A percentile compares a stretch with the other conserved stretches of the same genome.
These are phyloP conservation scores for Amphipyra berbera DNA, from an alignment of 2,888 invertebrate species.

Conservation along the genomic window DNA sequence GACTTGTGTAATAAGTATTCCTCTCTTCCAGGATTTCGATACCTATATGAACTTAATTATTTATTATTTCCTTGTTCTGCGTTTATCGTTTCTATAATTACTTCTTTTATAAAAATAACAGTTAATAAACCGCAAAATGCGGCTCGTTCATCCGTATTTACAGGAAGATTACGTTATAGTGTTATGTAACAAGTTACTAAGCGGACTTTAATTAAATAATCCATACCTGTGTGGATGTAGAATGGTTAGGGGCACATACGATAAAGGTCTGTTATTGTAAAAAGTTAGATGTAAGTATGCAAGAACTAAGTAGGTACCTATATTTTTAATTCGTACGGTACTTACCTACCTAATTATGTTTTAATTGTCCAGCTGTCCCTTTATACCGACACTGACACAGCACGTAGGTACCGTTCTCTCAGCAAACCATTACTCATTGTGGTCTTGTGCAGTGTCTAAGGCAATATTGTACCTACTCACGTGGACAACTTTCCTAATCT, in stretches of 20 bases:
- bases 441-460: conserved; percentile 38
- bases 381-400: conserved; percentile 14
- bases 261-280: too few species aligned
- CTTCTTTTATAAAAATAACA: conserved; percentile 38
- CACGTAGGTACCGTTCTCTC: conserved; percentile 11
- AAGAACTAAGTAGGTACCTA: too few species aligned
- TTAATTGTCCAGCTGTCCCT: conserved; percentile 34
- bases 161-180: conserved; percentile 13
- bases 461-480: conserved; percentile 35
- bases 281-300: background rate
- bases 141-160: conserved; percentile 26
- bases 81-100: conserved; percentile 32
- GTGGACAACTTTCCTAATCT: conserved; percentile 58
- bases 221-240: too few species aligned
- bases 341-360: conserved; percentile 1
- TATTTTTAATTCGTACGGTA: too few species aligned
- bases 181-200: conserved; percentile 20
- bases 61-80: conserved; percentile 51
- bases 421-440: conserved; percentile 34
- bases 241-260: too few species aligned
- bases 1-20: background rate
- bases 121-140: conserved; percentile 38
- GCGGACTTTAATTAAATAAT: too few species aligned
- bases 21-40: background rate
- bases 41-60: conserved; percentile 1